A percentile compares a stretch with the other conserved stretches of the same genome.
phyloP scores from a whole-genome alignment of 2,113 vertebrate genomes.

The Neomonachus schauinslandi region DNA sequence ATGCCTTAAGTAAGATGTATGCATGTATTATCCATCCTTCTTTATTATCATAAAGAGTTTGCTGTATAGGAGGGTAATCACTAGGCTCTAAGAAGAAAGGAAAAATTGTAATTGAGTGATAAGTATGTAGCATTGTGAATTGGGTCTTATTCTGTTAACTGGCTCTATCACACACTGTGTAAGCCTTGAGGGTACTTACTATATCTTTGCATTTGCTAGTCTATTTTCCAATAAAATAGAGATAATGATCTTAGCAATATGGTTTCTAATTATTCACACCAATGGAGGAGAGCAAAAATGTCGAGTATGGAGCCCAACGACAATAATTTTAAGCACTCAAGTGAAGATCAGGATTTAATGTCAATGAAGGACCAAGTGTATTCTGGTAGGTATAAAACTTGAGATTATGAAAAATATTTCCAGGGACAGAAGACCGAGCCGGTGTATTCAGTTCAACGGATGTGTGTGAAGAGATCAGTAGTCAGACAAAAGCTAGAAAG shows the following conservation, averaged over 20 bases:
- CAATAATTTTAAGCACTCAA: conserved; percentile 32
- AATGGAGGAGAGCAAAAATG: conserved; percentile 4
- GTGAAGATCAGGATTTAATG: conserved; percentile 11
- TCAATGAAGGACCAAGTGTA: background rate
- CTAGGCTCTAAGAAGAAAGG: background rate
- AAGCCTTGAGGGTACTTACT: background rate
- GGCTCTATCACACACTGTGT: background rate
- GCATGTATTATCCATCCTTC: background rate
- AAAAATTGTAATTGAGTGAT: background rate
- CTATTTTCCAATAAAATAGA: conserved; percentile 42
- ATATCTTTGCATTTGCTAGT: conserved; percentile 28
- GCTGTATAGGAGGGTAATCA: background rate
- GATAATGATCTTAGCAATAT: conserved; percentile 49
- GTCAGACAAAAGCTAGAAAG: background rate
- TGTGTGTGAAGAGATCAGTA: background rate
- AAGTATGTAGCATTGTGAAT: background rate
- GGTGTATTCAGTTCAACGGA: background rate
- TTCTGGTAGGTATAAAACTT: background rate
- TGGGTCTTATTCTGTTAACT: background rate
- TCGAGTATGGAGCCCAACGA: background rate
- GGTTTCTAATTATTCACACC: conserved; percentile 60
- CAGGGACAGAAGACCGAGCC: background rate
- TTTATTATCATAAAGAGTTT: background rate
- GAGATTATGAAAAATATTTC: background rate
- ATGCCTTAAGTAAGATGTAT: background rate